Evolutionary conservation across 92 coral and sea anemone genomes (phyloP), one percentile per base, ranked within the genome.

Genomic region (Chrysogorgia sp.): DNA sequence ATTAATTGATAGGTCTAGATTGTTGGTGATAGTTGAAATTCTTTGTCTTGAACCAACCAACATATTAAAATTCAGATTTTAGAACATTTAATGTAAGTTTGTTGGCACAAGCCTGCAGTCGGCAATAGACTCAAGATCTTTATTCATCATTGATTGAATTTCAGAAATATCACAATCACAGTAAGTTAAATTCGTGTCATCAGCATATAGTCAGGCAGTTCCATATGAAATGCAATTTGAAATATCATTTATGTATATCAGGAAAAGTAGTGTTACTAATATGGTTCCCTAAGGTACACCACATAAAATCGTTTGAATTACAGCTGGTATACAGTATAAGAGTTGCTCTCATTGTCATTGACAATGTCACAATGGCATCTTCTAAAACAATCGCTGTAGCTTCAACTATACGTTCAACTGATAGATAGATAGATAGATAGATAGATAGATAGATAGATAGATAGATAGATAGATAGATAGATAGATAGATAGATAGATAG

Each of bases 21-120:
- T 56, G 37, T 67, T 19, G n/a, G 49, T 34, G 41, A 25, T 52
- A n/a, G 34, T 29, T n/a, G 41, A 32, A 24, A 67, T 49, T 52
- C 75, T 67, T 67, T 67, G 75, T 67, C 75, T 67, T 40, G 75
- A 32, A 52, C 75, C 75, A 50, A 64, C 40, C 22, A 64, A 64
- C 71, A 64, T 64, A 61, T n/a, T n/a, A 37, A 37, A 12, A 32
- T 15, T 65, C 43, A 6, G 72, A 25, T 48, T 65, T 65, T 21
- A 65, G 67, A 26, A 64, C 43, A 64, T 64, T 64, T 64, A 67
- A 37, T 40, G 75, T 67, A 67, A 34, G 75, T 67, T 67, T 67
- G 41, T 67, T 67, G 13, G 75, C 75, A 13, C 5, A 37, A 37
- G 75, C 14, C 25, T 22, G 34, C 52, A 32, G 43, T 19, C 22